Evolutionary conservation across 2,113 vertebrate species (phyloP).

Genomic region (Mus pahari): DNA sequence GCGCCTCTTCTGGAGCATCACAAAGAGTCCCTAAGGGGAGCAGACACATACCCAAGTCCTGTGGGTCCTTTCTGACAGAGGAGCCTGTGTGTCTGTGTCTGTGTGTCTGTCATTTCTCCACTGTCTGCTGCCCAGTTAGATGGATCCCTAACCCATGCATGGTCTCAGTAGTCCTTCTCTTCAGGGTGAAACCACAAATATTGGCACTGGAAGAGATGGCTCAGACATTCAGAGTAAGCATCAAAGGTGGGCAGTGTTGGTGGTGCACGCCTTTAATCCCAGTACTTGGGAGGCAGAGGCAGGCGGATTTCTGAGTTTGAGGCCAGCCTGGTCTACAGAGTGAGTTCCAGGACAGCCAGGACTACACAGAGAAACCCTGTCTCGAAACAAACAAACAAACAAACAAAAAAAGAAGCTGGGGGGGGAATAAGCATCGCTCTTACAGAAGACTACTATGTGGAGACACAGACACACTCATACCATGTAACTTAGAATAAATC

Average conservation of each 20-base stretch:
- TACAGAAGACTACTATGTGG: not conserved
- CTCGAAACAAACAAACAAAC: not conserved
- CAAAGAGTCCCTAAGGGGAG: not conserved
- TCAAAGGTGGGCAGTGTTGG: not conserved
- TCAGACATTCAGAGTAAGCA: not conserved
- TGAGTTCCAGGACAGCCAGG: not conserved
- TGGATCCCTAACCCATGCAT: not conserved
- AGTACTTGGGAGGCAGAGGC: not conserved
- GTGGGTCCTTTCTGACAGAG: not conserved
- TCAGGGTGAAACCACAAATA: not conserved
- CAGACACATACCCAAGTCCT: not conserved
- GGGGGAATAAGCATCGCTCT: not conserved
- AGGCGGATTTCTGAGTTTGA: not conserved
- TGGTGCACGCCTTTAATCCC: not conserved
- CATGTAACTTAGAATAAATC: not conserved
- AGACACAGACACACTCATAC: not conserved
- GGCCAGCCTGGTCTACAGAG: not conserved
- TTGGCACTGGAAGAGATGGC: not conserved
- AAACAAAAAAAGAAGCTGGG: no score
- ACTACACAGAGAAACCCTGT: not conserved
- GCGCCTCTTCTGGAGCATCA: not conserved
- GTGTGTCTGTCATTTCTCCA: not conserved
- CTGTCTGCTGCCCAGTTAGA: not conserved
- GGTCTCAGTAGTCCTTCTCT: not conserved
- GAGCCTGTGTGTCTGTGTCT: not conserved